phyloP scores from a whole-genome alignment of 2,113 vertebrate species.

The Maylandia zebra region DNA sequence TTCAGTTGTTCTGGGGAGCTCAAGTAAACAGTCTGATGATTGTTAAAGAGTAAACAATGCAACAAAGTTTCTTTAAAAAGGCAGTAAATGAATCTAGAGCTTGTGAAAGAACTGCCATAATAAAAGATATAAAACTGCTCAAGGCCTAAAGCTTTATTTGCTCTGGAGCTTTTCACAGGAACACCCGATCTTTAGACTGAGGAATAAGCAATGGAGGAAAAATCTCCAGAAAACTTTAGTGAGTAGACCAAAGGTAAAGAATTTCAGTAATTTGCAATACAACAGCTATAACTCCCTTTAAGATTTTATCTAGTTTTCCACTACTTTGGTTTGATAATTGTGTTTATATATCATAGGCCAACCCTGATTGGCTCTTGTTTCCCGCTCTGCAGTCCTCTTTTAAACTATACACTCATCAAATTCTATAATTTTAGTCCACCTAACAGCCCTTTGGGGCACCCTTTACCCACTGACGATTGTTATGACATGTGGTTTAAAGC shows the following conservation, averaged over 20 bases:
- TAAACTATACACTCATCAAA: not conserved
- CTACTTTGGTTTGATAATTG: not conserved
- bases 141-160: not conserved
- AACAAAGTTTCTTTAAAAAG: not conserved
- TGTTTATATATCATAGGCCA: rapidly evolving
- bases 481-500: not conserved
- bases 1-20: not conserved
- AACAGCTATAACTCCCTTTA: not conserved
- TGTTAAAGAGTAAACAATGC: not conserved
- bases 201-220: not conserved
- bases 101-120: not conserved
- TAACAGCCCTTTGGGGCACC: not conserved
- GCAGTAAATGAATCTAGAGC: not conserved
- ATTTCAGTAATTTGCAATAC: not conserved
- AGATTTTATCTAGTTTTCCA: not conserved
- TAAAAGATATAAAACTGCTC: not conserved
- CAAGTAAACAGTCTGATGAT: not conserved
- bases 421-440: not conserved
- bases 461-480: not conserved
- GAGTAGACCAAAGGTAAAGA: not conserved
- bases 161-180: not conserved
- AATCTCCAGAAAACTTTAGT: not conserved
- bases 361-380: not conserved
- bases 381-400: not conserved
- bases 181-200: not conserved